These are phyloP conservation scores for Microtus obscurus DNA, from an alignment of 2,797 vertebrate species.

Conservation along the genomic window DNA sequence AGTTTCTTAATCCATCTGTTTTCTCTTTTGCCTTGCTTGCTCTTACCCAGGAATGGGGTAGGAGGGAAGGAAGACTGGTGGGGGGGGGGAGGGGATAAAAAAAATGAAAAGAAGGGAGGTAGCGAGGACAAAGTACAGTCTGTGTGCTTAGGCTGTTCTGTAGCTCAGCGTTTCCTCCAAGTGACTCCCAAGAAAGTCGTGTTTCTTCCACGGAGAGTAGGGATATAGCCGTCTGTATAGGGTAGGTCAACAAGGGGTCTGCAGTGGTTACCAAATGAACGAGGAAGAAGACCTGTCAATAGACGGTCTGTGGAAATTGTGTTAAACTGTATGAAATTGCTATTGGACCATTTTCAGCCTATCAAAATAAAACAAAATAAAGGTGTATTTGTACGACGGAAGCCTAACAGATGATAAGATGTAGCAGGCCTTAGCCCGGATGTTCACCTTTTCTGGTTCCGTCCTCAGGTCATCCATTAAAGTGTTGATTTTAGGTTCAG, in stretches of 20 bases:
- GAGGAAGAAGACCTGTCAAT: background rate
- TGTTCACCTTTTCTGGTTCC: background rate
- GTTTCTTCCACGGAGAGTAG: background rate
- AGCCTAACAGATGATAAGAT: background rate
- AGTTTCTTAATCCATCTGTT: background rate
- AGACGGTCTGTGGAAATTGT: background rate
- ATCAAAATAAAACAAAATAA: background rate
- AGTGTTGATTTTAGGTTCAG: background rate
- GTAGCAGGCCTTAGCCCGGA: background rate
- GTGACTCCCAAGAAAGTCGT: background rate
- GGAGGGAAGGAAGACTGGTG: background rate
- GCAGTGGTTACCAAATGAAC: background rate
- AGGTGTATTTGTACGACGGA: background rate
- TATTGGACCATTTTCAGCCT: background rate
- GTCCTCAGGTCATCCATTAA: background rate
- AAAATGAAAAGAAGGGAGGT: background rate
- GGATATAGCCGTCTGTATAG: background rate
- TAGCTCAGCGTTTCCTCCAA: slow-evolving; percentile 34
- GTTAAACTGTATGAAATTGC: background rate
- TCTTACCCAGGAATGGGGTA: background rate
- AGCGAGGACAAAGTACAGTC: background rate
- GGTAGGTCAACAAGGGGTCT: background rate
- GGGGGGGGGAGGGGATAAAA: accelerated
- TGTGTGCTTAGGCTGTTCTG: background rate
- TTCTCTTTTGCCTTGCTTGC: slow-evolving; percentile 9